Percentiles rank a stretch among this genome's conserved stretches.
These are phyloP conservation scores for Carassius auratus DNA, from an alignment of 2,113 vertebrate genomes.

Conservation along the genomic window DNA sequence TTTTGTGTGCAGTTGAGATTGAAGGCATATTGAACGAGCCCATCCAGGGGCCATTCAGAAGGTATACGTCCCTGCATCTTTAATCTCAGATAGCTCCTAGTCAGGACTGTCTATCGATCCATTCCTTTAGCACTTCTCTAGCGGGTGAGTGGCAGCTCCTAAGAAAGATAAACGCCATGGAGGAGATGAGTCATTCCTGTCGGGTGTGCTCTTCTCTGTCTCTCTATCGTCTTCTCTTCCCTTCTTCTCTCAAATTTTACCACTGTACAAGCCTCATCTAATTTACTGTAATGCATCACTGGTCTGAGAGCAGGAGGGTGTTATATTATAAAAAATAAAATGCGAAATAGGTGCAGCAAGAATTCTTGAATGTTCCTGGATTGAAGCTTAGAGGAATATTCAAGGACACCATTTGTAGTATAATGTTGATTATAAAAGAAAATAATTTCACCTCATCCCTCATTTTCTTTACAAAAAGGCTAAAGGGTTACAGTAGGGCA, in stretches of 20 bases:
- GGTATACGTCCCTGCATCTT: conserved; percentile 54
- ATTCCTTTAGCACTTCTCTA: conserved; percentile 43
- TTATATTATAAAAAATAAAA: conserved; percentile 40
- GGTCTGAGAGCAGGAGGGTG: conserved; percentile 37
- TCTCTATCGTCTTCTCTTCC: conserved; percentile 15
- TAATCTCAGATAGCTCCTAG: conserved; percentile 57
- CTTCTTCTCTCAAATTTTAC: conserved; percentile 23
- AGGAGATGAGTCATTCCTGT: conserved; percentile 59
- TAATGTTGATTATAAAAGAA: background rate
- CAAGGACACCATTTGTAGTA: background rate
- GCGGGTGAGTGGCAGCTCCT: conserved; percentile 32
- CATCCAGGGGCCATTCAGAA: conserved; percentile 52
- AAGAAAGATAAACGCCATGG: conserved; percentile 50
- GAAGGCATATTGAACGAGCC: conserved; percentile 45
- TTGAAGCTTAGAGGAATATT: conserved; percentile 10
- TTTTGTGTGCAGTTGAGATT: conserved; percentile 47
- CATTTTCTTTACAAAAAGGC: background rate
- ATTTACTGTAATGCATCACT: conserved; percentile 47
- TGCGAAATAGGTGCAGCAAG: conserved; percentile 21
- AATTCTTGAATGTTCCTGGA: conserved; percentile 18
- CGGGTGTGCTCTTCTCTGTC: conserved; percentile 39
- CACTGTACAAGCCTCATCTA: conserved; percentile 44
- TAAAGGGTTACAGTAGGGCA: background rate
- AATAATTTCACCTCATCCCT: background rate
- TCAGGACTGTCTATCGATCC: conserved; percentile 57